phyloP scores from a whole-genome alignment of 2,113 vertebrate genomes.

The Ursus arctos region DNA sequence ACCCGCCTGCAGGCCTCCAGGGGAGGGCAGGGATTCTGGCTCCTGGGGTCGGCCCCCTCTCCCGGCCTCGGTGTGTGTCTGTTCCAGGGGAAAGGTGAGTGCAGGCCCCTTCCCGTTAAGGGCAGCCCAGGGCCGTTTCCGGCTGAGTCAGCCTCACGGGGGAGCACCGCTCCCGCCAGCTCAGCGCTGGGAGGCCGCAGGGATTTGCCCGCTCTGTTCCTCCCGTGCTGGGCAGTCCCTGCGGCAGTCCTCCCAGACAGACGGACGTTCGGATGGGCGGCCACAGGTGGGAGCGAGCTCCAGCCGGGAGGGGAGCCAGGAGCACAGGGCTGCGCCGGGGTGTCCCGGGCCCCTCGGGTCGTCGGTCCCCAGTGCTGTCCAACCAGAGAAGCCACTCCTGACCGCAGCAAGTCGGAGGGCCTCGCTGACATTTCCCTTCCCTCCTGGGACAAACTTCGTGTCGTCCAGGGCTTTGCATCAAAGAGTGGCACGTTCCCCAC shows the following conservation, averaged over 20 bases:
- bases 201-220: background rate
- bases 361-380: rapidly evolving
- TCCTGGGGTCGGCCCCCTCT: rapidly evolving
- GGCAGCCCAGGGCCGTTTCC: background rate
- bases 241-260: rapidly evolving
- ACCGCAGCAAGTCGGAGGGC: rapidly evolving
- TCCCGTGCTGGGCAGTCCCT: rapidly evolving
- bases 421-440: background rate
- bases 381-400: background rate
- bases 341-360: background rate
- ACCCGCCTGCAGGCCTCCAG: rapidly evolving
- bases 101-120: background rate
- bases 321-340: too few species aligned
- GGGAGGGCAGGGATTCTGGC: background rate
- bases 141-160: background rate
- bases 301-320: background rate
- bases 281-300: background rate
- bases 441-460: background rate
- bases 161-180: rapidly evolving
- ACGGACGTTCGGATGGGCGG: rapidly evolving
- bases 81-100: background rate
- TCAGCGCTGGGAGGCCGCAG: background rate
- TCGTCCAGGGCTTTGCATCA: background rate
- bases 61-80: rapidly evolving
- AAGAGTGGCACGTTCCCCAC: background rate